Conservation (phyloP, 2,797 vertebrate species). For the Monodelphis domestica region DNA sequence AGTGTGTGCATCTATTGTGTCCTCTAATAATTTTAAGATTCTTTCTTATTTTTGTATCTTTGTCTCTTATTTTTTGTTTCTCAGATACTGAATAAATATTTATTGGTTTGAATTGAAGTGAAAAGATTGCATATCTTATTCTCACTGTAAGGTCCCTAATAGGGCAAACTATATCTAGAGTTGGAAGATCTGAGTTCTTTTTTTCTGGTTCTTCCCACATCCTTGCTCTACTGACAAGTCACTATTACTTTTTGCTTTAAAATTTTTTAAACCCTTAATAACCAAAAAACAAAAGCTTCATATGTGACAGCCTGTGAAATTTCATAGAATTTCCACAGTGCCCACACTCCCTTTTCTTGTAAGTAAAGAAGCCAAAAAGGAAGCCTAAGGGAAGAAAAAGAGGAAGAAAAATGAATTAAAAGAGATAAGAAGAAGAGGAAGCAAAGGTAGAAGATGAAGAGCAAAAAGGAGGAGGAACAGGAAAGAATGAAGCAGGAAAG, state of each 20-base stretch:
- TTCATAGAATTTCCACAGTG: not conserved
- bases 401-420: too few relatives aligned
- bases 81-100: too few relatives aligned
- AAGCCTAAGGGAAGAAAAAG: not conserved
- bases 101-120: not conserved
- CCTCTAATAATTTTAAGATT: too few relatives aligned
- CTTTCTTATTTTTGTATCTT: too few relatives aligned
- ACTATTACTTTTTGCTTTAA: not conserved
- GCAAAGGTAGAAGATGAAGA: not conserved
- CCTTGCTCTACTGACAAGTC: not conserved
- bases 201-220: not conserved
- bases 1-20: too few relatives aligned
- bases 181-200: not conserved
- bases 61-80: too few relatives aligned
- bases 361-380: not conserved
- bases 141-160: not conserved
- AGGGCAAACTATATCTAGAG: not conserved
- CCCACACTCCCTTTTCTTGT: not conserved
- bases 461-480: not conserved
- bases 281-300: not conserved
- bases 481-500: too few relatives aligned
- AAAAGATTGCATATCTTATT: not conserved
- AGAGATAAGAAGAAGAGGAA: too few relatives aligned
- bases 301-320: not conserved
- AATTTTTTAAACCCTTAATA: not conserved